Conservation (phyloP, 2,888 invertebrate genomes). For the Tetramorium bicarinatum region DNA sequence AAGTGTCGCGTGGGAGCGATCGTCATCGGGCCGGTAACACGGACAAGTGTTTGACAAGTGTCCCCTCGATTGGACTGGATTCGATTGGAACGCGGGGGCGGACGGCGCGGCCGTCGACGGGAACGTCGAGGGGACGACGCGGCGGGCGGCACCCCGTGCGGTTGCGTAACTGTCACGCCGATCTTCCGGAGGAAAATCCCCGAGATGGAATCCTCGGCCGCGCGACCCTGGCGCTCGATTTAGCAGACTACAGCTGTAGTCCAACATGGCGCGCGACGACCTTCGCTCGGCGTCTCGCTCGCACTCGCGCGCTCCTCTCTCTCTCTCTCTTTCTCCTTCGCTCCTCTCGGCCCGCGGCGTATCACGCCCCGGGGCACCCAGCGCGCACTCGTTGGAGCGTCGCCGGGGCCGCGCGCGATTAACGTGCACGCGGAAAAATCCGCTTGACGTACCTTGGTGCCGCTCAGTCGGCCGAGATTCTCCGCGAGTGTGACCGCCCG, state of each 20-base stretch:
- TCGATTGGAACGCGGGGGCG: constrained; percentile 58
- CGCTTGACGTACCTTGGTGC: constrained; percentile 89
- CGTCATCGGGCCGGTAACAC: neutral
- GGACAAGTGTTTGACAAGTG: constrained; percentile 52
- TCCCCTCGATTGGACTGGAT: neutral
- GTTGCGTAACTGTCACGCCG: constrained; percentile 72
- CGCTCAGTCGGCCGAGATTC: constrained; percentile 90
- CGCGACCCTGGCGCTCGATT: constrained; percentile 85
- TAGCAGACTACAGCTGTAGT: constrained; percentile 85
- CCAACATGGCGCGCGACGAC: constrained; percentile 81
- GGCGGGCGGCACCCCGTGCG: neutral
- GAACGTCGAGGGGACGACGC: constrained; percentile 33
- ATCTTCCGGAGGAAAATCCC: constrained; percentile 59
- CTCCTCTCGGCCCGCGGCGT: neutral
- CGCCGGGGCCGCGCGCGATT: neutral
- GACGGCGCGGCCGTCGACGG: constrained; percentile 36
- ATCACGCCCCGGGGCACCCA: too few species aligned
- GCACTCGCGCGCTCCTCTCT: neutral
- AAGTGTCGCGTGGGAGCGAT: neutral
- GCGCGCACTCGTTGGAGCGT: neutral
- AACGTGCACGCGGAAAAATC: neutral
- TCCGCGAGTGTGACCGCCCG: constrained; percentile 91
- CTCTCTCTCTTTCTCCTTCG: neutral
- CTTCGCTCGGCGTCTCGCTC: constrained; percentile 59
- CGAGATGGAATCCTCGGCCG: constrained; percentile 78